These are phyloP conservation scores for Allophyes oxyacanthae DNA, from an alignment of 2,888 invertebrate species.

Conservation along the genomic window DNA sequence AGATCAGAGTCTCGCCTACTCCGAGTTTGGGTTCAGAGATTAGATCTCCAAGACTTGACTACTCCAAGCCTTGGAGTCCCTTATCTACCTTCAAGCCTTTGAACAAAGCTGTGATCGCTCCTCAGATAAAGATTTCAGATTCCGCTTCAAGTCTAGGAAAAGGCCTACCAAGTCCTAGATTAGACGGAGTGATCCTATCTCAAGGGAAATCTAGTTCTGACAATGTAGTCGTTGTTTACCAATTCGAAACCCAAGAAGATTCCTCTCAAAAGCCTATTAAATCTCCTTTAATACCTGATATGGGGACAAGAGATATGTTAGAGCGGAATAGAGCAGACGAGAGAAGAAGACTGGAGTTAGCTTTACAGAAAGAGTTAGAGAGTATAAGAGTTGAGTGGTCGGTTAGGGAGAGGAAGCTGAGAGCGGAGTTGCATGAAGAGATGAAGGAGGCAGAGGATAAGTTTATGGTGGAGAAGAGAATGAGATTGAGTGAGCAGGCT, in stretches of 20 bases:
- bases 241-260: conserved; percentile 82
- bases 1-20: conserved; percentile 76
- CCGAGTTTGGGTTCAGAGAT: conserved; percentile 72
- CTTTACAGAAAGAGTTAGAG: conserved; percentile 86
- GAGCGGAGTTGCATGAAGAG: conserved; percentile 86
- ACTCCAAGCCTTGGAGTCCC: conserved; percentile 78
- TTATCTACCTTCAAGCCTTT: conserved; percentile 78
- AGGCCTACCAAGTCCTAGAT: conserved; percentile 75
- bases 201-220: conserved; percentile 83
- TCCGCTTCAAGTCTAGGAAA: conserved; percentile 75
- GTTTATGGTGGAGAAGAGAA: conserved; percentile 77
- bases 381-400: conserved; percentile 89
- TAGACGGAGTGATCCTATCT: conserved; percentile 83
- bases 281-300: conserved; percentile 79
- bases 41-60: conserved; percentile 76
- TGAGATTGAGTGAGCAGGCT: conserved; percentile 82
- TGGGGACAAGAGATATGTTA: conserved; percentile 79
- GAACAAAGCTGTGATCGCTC: conserved; percentile 68
- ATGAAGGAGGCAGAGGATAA: conserved; percentile 85
- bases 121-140: conserved; percentile 75
- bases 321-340: conserved; percentile 82
- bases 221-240: conserved; percentile 84
- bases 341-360: conserved; percentile 79
- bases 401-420: conserved; percentile 88
- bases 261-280: conserved; percentile 71